Evolutionary conservation across 2,888 invertebrate species (phyloP).

Genomic region (Xanthia togata): DNA sequence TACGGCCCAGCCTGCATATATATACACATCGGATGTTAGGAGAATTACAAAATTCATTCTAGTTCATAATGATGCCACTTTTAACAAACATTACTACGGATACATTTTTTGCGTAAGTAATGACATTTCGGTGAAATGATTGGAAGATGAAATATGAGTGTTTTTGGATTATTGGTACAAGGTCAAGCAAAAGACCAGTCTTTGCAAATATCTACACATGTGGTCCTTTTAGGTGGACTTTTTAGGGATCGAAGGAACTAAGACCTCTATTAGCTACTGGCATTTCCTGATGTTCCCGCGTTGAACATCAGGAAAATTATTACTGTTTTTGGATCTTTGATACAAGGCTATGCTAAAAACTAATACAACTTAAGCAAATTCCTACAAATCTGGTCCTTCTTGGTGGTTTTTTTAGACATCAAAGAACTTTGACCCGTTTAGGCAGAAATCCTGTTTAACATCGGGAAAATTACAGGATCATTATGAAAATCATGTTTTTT

Average conservation of each 20-base stretch:
- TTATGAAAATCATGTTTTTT: not conserved
- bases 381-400: not conserved
- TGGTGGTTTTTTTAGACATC: not conserved
- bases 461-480: not conserved
- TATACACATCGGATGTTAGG: slow-evolving; percentile 74
- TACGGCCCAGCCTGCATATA: slow-evolving; percentile 76
- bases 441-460: too few species aligned
- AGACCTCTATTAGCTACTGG: too few species aligned
- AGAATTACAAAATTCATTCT: slow-evolving; percentile 85
- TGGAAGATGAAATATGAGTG: slow-evolving; percentile 38
- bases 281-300: too few species aligned
- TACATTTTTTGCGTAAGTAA: slow-evolving; percentile 75
- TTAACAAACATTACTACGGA: slow-evolving; percentile 78
- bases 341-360: not conserved
- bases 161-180: slow-evolving; percentile 41
- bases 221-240: not conserved
- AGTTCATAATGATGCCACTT: slow-evolving; percentile 82
- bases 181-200: not conserved
- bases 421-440: too few species aligned
- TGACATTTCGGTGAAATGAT: slow-evolving; percentile 60
- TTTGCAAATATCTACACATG: not conserved
- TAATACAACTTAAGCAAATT: not conserved
- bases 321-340: not conserved
- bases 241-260: too few species aligned
- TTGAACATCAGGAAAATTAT: not conserved